Percentiles rank a stretch among this genome's conserved stretches.
These are phyloP conservation scores for Dynastes tityus DNA, from an alignment of 2,888 invertebrate species.

Conservation along the genomic window DNA sequence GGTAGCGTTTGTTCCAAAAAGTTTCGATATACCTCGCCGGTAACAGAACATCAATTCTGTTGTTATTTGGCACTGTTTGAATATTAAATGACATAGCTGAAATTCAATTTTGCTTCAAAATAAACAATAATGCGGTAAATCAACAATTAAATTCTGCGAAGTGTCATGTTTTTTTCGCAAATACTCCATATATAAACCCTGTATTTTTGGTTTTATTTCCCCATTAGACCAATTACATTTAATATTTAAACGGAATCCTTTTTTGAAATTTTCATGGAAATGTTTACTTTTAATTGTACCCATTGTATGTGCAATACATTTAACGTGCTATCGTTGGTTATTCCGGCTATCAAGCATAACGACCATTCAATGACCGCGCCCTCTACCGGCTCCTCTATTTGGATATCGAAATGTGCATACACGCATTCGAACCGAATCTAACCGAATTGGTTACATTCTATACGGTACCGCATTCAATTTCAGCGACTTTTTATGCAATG, in stretches of 20 bases:
- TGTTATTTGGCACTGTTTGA: no score
- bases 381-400: neutral
- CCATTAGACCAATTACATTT: neutral
- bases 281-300: neutral
- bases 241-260: neutral
- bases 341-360: neutral
- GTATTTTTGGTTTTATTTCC: neutral
- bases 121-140: no score
- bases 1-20: no score
- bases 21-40: no score
- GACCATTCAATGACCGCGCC: neutral
- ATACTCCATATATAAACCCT: neutral
- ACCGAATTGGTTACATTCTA: slow-evolving; percentile 2
- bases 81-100: no score
- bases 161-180: neutral
- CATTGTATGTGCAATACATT: neutral
- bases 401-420: neutral
- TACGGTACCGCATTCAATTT: slow-evolving; percentile 9
- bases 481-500: neutral
- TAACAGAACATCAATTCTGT: no score
- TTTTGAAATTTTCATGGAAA: neutral
- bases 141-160: no score
- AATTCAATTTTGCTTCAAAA: no score
- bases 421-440: slow-evolving; percentile 18
- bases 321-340: neutral